A percentile compares a stretch with the other conserved stretches of the same genome.
Conservation (phyloP, 2,888 invertebrate species). For the Tortricodes alternella region DNA sequence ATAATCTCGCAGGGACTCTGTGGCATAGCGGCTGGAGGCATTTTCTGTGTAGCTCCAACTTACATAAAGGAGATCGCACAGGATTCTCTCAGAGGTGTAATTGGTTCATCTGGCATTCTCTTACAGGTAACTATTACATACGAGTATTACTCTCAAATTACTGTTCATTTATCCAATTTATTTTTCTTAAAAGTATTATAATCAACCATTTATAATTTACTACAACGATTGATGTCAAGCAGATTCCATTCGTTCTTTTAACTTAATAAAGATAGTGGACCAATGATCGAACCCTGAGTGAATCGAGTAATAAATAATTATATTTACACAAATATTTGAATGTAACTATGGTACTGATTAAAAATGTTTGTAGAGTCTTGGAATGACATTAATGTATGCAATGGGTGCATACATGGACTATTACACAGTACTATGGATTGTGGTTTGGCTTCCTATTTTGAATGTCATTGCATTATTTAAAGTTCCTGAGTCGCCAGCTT, state of each 20-base stretch:
- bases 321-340: no score
- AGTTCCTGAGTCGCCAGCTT: slow-evolving; percentile 66
- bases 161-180: no score
- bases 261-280: no score
- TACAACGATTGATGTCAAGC: no score
- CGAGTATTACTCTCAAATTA: no score
- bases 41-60: slow-evolving; percentile 27
- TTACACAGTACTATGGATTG: slow-evolving; percentile 32
- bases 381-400: slow-evolving; percentile 30
- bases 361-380: slow-evolving; percentile 26
- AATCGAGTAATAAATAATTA: no score
- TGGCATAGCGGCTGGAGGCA: slow-evolving; percentile 32
- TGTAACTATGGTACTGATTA: not conserved
- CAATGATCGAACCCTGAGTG: no score
- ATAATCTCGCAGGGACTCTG: slow-evolving; percentile 27
- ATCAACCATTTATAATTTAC: no score
- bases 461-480: slow-evolving; percentile 51
- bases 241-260: no score
- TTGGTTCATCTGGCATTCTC: slow-evolving; percentile 29
- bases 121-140: slow-evolving; percentile 13
- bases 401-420: slow-evolving; percentile 33
- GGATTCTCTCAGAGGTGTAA: slow-evolving; percentile 33
- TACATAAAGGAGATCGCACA: slow-evolving; percentile 35
- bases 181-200: no score
- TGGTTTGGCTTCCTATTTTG: slow-evolving; percentile 44